These are phyloP conservation scores for Sesamia inferens DNA, from an alignment of 2,888 invertebrate genomes.

Conservation along the genomic window DNA sequence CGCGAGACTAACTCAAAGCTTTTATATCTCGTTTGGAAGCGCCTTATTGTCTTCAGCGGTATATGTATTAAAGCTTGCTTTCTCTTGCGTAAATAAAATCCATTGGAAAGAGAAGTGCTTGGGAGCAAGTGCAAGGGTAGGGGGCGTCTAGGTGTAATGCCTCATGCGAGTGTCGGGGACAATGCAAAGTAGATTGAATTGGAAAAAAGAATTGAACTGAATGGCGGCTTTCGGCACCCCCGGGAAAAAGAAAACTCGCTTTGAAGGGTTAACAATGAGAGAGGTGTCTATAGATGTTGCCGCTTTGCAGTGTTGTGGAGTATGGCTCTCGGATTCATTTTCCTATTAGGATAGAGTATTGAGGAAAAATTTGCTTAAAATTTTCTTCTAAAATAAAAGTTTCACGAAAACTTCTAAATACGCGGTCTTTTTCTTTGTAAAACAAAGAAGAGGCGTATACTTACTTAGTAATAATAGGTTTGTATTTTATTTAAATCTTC, in stretches of 20 bases:
- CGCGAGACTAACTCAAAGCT: constrained; percentile 89
- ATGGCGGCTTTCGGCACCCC: constrained; percentile 85
- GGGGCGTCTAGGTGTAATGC: constrained; percentile 87
- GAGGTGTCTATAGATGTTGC: constrained; percentile 77
- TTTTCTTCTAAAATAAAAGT: constrained; percentile 42
- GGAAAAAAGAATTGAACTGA: constrained; percentile 87
- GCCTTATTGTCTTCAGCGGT: constrained; percentile 89
- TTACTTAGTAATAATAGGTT: background rate
- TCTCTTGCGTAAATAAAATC: constrained; percentile 90
- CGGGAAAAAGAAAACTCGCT: constrained; percentile 79
- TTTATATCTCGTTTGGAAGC: constrained; percentile 88
- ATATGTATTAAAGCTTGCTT: constrained; percentile 89
- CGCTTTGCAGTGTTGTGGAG: constrained; percentile 58
- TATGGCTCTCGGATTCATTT: constrained; percentile 57
- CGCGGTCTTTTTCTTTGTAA: constrained; percentile 2
- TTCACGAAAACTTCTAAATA: background rate
- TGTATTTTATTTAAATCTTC: background rate
- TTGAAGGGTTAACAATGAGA: constrained; percentile 85
- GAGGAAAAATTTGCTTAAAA: constrained; percentile 42
- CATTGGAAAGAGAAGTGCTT: constrained; percentile 85
- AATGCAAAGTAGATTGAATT: constrained; percentile 90
- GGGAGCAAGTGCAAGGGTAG: constrained; percentile 83
- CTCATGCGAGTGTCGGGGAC: constrained; percentile 88
- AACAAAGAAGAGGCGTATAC: background rate
- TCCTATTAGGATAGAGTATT: constrained; percentile 41